phyloP scores from a whole-genome alignment of 2,113 vertebrate genomes.

The Oophaga pumilio region DNA sequence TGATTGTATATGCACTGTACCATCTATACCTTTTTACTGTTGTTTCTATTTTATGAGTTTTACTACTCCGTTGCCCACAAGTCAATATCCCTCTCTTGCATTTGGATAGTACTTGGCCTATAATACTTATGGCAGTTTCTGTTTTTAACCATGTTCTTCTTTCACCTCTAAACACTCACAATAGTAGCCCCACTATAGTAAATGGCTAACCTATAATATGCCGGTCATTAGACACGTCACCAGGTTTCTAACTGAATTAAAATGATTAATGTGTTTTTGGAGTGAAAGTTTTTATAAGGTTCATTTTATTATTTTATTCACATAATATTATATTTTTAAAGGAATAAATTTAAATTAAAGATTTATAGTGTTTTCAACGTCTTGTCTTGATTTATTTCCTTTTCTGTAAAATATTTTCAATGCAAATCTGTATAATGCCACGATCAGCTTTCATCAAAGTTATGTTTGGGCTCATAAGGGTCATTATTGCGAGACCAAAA shows the following conservation, averaged over 20 bases:
- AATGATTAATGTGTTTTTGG: neutral
- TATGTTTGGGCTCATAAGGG: too few species aligned
- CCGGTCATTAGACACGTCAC: neutral
- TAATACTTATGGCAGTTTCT: neutral
- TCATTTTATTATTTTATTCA: neutral
- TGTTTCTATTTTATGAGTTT: neutral
- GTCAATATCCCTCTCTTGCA: neutral
- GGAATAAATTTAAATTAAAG: neutral
- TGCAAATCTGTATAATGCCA: neutral
- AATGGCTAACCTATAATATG: neutral
- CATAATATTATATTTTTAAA: neutral
- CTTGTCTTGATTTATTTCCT: neutral
- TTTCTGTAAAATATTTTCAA: neutral
- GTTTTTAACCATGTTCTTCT: neutral
- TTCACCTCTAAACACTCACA: neutral
- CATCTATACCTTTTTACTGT: neutral
- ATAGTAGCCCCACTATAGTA: neutral
- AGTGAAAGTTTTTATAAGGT: slow-evolving; percentile 6
- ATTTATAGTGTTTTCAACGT: neutral
- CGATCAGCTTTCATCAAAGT: neutral
- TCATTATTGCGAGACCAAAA: too few species aligned
- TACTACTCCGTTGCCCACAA: neutral
- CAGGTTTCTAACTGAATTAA: neutral
- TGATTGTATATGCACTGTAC: neutral
- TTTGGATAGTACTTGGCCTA: neutral